These are phyloP conservation scores for Graptemys geographica DNA, from an alignment of 2,797 vertebrate genomes.

Conservation along the genomic window DNA sequence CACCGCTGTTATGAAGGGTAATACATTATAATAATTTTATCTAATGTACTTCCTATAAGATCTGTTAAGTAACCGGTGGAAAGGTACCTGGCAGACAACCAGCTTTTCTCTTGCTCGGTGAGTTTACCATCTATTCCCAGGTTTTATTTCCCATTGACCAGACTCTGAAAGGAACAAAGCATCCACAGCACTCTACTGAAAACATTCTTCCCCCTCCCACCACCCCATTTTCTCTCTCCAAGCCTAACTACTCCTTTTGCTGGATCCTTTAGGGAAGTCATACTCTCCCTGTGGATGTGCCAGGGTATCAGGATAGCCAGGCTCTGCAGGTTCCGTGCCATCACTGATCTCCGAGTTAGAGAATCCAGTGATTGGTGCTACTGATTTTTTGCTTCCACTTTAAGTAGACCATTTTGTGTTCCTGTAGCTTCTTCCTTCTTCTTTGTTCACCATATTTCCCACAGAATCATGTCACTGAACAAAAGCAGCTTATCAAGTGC, in stretches of 20 bases:
- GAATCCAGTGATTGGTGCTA: background rate
- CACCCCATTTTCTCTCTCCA: background rate
- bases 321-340: background rate
- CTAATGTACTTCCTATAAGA: background rate
- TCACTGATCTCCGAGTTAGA: background rate
- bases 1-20: conserved; percentile 37
- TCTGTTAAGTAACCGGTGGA: background rate
- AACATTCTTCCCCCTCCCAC: background rate
- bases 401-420: background rate
- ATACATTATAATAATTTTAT: conserved; percentile 5
- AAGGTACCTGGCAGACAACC: background rate
- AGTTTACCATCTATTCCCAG: background rate
- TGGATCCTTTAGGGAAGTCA: background rate
- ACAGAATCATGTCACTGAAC: background rate
- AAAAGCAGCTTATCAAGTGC: background rate
- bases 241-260: background rate
- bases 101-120: background rate
- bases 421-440: background rate
- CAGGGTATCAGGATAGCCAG: background rate
- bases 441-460: background rate
- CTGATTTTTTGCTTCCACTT: background rate
- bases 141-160: background rate
- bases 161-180: background rate
- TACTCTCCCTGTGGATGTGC: background rate
- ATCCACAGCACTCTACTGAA: background rate